Base-by-base conservation (phyloP, 2,113 vertebrate genomes). In the Camelus dromedarius region DNA sequence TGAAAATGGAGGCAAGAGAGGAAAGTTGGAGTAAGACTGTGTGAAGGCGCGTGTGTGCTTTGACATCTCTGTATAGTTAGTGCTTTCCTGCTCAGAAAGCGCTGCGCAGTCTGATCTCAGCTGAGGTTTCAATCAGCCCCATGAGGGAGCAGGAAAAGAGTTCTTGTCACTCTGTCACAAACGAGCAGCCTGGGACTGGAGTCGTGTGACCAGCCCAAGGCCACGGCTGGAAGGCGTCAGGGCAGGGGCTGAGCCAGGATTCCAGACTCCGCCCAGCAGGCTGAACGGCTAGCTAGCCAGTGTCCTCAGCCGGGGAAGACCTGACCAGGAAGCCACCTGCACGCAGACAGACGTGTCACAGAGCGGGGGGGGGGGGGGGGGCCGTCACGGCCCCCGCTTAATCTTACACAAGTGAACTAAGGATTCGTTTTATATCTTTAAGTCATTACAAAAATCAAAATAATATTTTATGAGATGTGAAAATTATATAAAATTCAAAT, bases 141-240 rank as follows among this genome's bases (percentile, higher is more conserved):
- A 30, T 12, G 26, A 72, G 64, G 80, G 73, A 90, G 32, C 84
- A 77, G 66, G 26, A 32, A 79, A 67, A 76, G 73, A 83, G 70
- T 64, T 75, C 75, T 69, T n/a, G 83, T 93, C 79, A 73, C 56
- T 70, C 26, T 76, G 96, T 89, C 64, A 91, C 46, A 94, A 86
- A 95, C 3, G 62, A 93, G 81, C 28, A 70, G 79, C 46, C 84
- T 22, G 52, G 80, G 82, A 67, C 52, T 75, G 89, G 42, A 42
- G 60, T 54, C 79, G 52, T 75, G 72, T 79, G 86, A 97, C 72
- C 48, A 73, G 58, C 35, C 50, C 76, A 91, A 91, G 81, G 77
- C 93, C 91, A 93, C 91, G 97, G 93, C 89, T 93, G 95, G 93
- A 91, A 95, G 96, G 46, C 73, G 84, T 96, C 89, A 96, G 96